Evolutionary conservation across 2,113 vertebrate genomes (phyloP), one percentile per base, ranked within the genome.

Genomic region (Siphamia tubifer): DNA sequence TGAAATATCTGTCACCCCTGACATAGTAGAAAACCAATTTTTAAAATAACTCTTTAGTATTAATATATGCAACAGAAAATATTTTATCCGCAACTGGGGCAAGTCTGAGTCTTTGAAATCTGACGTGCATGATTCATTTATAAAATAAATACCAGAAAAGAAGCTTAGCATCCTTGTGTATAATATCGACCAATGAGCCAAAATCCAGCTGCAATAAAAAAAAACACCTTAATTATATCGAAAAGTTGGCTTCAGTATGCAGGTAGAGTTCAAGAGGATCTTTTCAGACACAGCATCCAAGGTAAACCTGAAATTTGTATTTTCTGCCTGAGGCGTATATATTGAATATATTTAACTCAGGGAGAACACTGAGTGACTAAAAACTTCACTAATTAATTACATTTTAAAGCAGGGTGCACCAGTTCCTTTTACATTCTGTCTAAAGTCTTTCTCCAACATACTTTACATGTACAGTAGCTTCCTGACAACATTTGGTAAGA

Each of bases 91-190:
- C 64, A 81, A 79, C 47, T 65, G 47, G 71, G 70, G 36, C 74
- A 65, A 43, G 25, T 44, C 23, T 2, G 8, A 76, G 27, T 43
- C 71, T 83, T 74, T 74, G 57, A 83, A 69, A 79, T 74, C 4
- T 79, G 65, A 73, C 11, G 10, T 30, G 55, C 56, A 55, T 49
- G 61, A 72, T 58, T 85, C 62, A 74, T 79, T 74, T 67, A 74
- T 66, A 6, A 62, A 54, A 68, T 61, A 68, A 79, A 80, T 23
- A 70, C 31, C 45, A 57, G 35, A 44, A 68, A 73, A 15, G 35
- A 72, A 47, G 56, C 43, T 34, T 15, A 23, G 40, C 43, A 21
- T 44, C 68, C 66, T 15, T n/a, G 38, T 45, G 58, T 31, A 6
- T 12, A 48, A 70, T 54, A 72, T 53, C 42, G 81, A 25, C 16